phyloP scores from a whole-genome alignment of 1,140 invertebrate species.

The Caenorhabditis latens region DNA sequence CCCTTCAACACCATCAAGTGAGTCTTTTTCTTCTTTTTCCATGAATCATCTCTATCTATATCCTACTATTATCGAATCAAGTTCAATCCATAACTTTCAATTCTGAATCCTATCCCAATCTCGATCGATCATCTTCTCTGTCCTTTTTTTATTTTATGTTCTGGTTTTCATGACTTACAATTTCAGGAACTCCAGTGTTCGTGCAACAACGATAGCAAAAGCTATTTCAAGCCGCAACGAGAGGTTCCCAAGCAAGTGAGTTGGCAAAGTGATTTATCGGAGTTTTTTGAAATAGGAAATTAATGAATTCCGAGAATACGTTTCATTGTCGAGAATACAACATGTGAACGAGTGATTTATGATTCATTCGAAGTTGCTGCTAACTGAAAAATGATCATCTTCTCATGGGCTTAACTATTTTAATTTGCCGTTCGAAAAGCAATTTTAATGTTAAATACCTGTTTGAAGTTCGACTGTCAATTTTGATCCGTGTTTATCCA shows the following conservation, averaged over 20 bases:
- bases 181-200: not conserved
- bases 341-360: no score
- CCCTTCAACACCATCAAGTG: not conserved
- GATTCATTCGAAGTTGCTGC: no score
- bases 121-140: not conserved
- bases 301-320: no score
- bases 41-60: not conserved
- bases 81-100: conserved; percentile 16
- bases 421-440: no score
- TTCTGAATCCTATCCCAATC: not conserved
- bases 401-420: no score
- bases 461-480: no score
- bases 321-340: no score
- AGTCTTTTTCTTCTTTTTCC: not conserved
- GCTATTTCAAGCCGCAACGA: conserved; percentile 1
- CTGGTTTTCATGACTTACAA: no score
- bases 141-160: not conserved
- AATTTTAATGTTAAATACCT: no score
- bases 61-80: not conserved
- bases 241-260: conserved; percentile 17
- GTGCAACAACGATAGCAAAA: not conserved
- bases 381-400: no score
- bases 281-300: no score
- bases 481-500: no score
- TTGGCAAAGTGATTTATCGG: not conserved